These are phyloP conservation scores for Polia nebulosa DNA, from an alignment of 2,888 invertebrate genomes.

Conservation along the genomic window DNA sequence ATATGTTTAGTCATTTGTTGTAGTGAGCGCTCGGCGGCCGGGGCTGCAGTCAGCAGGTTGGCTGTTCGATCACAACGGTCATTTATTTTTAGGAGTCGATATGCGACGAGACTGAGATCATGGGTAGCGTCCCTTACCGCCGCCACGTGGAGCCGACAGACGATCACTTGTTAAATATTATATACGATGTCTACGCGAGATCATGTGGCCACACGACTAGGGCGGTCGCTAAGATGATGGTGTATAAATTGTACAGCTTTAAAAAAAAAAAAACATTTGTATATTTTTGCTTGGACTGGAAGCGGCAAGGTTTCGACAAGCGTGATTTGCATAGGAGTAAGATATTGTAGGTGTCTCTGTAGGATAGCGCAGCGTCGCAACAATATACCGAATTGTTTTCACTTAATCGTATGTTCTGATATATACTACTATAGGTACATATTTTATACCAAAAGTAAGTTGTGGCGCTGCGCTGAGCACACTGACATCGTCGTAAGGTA, in stretches of 20 bases:
- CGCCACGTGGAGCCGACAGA: slow-evolving; percentile 52
- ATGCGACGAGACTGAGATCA: slow-evolving; percentile 82
- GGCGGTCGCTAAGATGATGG: slow-evolving; percentile 75
- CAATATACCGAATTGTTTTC: slow-evolving; percentile 55
- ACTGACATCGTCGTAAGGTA: slow-evolving; percentile 79
- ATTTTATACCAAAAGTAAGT: slow-evolving; percentile 53
- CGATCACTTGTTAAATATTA: slow-evolving; percentile 56
- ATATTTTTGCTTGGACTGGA: slow-evolving; percentile 88
- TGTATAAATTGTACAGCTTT: slow-evolving; percentile 90
- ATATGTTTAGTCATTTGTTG: slow-evolving; percentile 53
- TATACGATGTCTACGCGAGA: slow-evolving; percentile 51
- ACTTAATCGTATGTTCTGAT: slow-evolving; percentile 55
- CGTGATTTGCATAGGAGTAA: slow-evolving; percentile 82
- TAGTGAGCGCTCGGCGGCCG: slow-evolving; percentile 49
- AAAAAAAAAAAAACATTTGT: slow-evolving; percentile 83
- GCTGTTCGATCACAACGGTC: slow-evolving; percentile 56
- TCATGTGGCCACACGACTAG: slow-evolving; percentile 66
- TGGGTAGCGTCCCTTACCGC: slow-evolving; percentile 65
- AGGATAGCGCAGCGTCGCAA: slow-evolving; percentile 64
- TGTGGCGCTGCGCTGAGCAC: slow-evolving; percentile 65
- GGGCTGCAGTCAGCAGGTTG: slow-evolving; percentile 43
- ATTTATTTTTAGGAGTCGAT: slow-evolving; percentile 74
- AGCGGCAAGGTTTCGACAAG: slow-evolving; percentile 80
- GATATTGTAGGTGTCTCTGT: slow-evolving; percentile 73
- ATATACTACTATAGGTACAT: slow-evolving; percentile 53